Evolutionary conservation across 2,797 vertebrate genomes (phyloP).

Genomic region (Enoplosus armatus): DNA sequence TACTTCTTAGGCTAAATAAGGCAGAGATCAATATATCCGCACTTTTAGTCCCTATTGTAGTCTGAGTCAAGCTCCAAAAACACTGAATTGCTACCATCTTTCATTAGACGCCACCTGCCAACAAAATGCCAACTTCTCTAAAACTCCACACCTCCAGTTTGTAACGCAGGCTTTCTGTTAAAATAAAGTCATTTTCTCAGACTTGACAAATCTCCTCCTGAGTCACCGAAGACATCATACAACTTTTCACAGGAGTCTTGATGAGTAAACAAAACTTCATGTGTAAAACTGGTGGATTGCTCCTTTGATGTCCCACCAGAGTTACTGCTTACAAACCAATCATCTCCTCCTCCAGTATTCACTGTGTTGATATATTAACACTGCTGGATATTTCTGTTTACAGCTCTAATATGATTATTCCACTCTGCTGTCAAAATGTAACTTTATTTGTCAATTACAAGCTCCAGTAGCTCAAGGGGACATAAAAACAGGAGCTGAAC

Average conservation of each 20-base stretch:
- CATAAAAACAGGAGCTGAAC: background rate
- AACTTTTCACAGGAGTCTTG: too few species aligned
- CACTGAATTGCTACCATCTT: too few species aligned
- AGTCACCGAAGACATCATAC: too few species aligned
- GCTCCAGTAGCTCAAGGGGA: conserved; percentile 15
- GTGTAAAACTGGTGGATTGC: background rate
- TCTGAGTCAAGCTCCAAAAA: too few species aligned
- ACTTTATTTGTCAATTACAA: conserved; percentile 21
- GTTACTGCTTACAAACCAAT: background rate
- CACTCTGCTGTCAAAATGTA: background rate
- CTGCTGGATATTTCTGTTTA: background rate
- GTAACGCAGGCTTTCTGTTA: too few species aligned
- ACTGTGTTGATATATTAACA: background rate
- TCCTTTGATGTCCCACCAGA: background rate
- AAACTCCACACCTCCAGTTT: too few species aligned
- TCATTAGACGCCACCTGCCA: too few species aligned
- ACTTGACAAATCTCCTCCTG: too few species aligned
- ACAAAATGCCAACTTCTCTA: too few species aligned
- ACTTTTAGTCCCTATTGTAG: background rate
- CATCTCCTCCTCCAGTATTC: background rate
- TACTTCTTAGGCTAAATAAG: background rate
- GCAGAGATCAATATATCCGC: too few species aligned
- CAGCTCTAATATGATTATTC: conserved; percentile 3
- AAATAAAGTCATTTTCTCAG: too few species aligned
- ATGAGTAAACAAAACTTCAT: too few species aligned